A percentile compares a stretch with the other conserved stretches of the same genome.
phyloP scores from a whole-genome alignment of 2,797 vertebrate genomes.

The Heterohyrax brucei region DNA sequence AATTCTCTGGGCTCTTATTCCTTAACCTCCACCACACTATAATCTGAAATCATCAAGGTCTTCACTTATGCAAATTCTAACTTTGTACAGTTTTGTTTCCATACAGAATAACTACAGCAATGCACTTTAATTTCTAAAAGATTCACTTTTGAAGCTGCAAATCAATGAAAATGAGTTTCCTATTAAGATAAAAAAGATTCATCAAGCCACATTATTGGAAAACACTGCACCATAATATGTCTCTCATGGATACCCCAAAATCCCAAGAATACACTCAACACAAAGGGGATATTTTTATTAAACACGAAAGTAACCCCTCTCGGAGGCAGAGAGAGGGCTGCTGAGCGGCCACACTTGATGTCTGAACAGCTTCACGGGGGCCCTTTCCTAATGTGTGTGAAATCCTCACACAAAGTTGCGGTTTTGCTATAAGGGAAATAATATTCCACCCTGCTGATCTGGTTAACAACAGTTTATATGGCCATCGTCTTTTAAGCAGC shows the following conservation, averaged over 20 bases:
- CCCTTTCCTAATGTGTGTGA: conserved; percentile 29
- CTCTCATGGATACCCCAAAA: conserved; percentile 68
- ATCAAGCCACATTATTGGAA: conserved; percentile 82
- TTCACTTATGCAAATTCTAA: conserved; percentile 82
- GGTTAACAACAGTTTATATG: conserved; percentile 69
- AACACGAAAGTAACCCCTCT: neutral
- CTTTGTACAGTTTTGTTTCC: conserved; percentile 82
- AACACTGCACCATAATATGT: conserved; percentile 67
- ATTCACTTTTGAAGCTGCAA: conserved; percentile 79
- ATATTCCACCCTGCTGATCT: conserved; percentile 51
- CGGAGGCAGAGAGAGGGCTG: neutral
- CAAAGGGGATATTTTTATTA: conserved; percentile 68
- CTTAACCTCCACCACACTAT: conserved; percentile 76
- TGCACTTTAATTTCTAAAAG: conserved; percentile 73
- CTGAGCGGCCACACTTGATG: neutral
- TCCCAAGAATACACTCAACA: conserved; percentile 80
- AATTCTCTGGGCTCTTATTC: conserved; percentile 79
- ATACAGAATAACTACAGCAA: conserved; percentile 85
- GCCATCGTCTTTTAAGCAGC: conserved; percentile 67
- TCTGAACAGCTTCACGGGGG: neutral
- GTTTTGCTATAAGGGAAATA: conserved; percentile 62
- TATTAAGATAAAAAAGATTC: conserved; percentile 82
- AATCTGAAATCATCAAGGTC: conserved; percentile 85
- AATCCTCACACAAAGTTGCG: conserved; percentile 71
- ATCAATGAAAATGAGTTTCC: conserved; percentile 80